phyloP scores from a whole-genome alignment of 2,797 vertebrate genomes.

The Channa striata region DNA sequence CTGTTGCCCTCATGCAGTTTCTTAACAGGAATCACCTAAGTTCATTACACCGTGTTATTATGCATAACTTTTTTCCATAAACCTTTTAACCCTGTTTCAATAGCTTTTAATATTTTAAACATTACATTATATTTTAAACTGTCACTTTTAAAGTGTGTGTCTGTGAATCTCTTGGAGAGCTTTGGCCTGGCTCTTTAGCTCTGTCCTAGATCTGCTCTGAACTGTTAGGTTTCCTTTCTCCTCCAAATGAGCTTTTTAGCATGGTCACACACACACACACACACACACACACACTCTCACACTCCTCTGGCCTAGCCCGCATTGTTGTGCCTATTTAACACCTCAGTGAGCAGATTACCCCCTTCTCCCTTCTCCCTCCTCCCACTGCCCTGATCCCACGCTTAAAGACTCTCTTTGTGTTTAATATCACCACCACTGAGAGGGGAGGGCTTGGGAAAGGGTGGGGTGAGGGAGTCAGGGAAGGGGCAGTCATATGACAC shows the following conservation, averaged over 20 bases:
- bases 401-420: conserved; percentile 94
- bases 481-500: conserved; percentile 87
- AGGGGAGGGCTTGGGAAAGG: conserved; percentile 83
- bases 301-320: conserved; percentile 71
- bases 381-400: conserved; percentile 87
- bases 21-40: conserved; percentile 34
- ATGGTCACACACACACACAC: conserved; percentile 35
- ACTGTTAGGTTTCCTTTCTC: conserved; percentile 76
- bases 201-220: conserved; percentile 75
- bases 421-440: conserved; percentile 86
- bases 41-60: conserved; percentile 36
- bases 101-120: conserved; percentile 32
- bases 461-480: conserved; percentile 66
- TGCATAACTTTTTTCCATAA: conserved; percentile 8
- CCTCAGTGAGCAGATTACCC: conserved; percentile 94
- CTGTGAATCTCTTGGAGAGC: conserved; percentile 44
- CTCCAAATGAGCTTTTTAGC: conserved; percentile 84
- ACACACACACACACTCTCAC: conserved; percentile 24
- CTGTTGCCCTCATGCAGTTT: conserved; percentile 14
- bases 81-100: conserved; percentile 29
- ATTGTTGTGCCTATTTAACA: conserved; percentile 92
- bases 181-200: conserved; percentile 67
- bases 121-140: conserved; percentile 45
- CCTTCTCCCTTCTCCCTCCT: conserved; percentile 66
- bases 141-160: conserved; percentile 25